Percentiles rank a stretch among this genome's conserved stretches.
phyloP scores from a whole-genome alignment of 2,888 invertebrate species.

The Ligdia adustata region DNA sequence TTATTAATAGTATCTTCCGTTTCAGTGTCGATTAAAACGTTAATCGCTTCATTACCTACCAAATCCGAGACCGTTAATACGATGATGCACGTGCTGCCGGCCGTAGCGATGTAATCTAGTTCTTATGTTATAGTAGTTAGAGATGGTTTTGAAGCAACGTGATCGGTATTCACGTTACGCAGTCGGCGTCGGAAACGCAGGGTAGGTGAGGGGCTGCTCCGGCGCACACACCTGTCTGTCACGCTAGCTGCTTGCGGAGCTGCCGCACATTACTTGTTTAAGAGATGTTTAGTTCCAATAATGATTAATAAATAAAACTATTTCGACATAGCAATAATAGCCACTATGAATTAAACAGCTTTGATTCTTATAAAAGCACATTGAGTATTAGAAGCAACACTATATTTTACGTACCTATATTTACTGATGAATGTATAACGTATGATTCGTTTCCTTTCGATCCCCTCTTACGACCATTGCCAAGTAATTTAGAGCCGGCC shows the following conservation, averaged over 20 bases:
- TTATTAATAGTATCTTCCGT: slow-evolving; percentile 31
- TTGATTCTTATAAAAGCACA: too few relatives aligned
- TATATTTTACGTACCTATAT: too few relatives aligned
- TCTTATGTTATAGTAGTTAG: slow-evolving; percentile 37
- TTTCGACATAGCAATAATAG: too few relatives aligned
- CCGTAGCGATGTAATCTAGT: slow-evolving; percentile 33
- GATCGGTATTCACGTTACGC: slow-evolving; percentile 51
- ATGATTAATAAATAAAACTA: too few relatives aligned
- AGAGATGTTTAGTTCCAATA: too few relatives aligned
- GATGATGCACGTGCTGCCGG: slow-evolving; percentile 51
- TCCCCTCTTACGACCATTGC: too few relatives aligned
- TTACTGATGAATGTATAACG: too few relatives aligned
- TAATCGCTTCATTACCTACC: slow-evolving; percentile 53
- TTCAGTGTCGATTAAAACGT: slow-evolving; percentile 43
- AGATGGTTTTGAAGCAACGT: slow-evolving; percentile 38
- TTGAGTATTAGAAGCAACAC: too few relatives aligned
- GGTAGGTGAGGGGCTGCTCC: slow-evolving; percentile 52
- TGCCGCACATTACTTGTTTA: too few relatives aligned
- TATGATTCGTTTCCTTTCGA: too few relatives aligned
- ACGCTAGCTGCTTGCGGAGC: slow-evolving; percentile 53
- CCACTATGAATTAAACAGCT: too few relatives aligned
- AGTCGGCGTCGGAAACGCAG: slow-evolving; percentile 56
- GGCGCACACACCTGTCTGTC: slow-evolving; percentile 65
- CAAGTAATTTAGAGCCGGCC: too few relatives aligned
- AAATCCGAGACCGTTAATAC: slow-evolving; percentile 60